These are phyloP conservation scores for Colaptes auratus DNA, from an alignment of 2,113 vertebrate genomes.

Conservation along the genomic window DNA sequence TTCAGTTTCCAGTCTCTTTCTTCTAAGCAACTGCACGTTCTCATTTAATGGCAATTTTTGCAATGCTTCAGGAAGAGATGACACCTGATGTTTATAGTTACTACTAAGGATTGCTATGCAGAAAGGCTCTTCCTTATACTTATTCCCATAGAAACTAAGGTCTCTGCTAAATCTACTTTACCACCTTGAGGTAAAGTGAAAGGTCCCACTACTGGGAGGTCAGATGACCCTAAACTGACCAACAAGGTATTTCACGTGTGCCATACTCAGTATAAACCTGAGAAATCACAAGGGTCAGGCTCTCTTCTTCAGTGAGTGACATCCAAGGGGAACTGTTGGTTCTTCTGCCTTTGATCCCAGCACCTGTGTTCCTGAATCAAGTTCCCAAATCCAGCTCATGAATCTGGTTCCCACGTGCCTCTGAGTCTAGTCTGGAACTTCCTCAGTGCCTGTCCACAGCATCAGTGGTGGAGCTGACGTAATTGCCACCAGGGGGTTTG, in stretches of 20 bases:
- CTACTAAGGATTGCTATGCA: background rate
- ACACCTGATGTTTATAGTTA: background rate
- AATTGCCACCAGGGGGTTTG: background rate
- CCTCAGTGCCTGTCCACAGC: background rate
- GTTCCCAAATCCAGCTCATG: background rate
- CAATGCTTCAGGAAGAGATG: background rate
- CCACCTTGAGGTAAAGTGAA: background rate
- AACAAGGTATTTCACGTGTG: background rate
- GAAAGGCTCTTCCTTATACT: background rate
- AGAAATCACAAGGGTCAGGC: background rate
- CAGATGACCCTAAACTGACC: background rate
- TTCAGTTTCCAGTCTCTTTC: background rate
- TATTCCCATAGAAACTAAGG: background rate
- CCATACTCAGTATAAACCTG: background rate
- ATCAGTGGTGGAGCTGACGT: background rate
- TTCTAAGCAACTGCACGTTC: background rate
- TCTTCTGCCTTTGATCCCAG: background rate
- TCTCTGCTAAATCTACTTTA: background rate
- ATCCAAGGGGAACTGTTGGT: background rate
- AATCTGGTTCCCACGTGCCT: background rate
- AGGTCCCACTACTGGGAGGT: background rate
- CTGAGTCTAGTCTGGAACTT: background rate
- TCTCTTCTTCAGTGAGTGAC: background rate
- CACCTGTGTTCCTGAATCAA: background rate
- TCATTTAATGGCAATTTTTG: background rate